A percentile compares a stretch with the other conserved stretches of the same genome.
These are phyloP conservation scores for Cephus cinctus DNA, from an alignment of 1,140 invertebrate genomes.

Conservation along the genomic window DNA sequence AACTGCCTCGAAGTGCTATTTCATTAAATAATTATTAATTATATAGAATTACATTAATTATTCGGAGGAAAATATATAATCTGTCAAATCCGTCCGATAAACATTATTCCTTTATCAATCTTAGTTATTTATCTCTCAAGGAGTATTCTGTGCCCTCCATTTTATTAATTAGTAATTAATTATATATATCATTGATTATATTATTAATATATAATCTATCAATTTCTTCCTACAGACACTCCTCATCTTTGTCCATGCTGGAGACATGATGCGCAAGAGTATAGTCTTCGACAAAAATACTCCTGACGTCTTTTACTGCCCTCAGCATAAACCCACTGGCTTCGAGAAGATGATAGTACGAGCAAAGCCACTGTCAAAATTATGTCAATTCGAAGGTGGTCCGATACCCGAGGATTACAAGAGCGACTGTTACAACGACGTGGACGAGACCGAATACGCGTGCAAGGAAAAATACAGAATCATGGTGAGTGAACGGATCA, in stretches of 20 bases:
- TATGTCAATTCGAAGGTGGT: constrained; percentile 76
- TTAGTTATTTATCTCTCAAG: constrained; percentile 4
- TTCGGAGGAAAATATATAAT: constrained; percentile 10
- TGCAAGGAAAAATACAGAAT: constrained; percentile 83
- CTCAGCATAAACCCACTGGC: constrained; percentile 72
- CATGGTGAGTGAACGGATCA: constrained; percentile 71
- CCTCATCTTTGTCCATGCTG: constrained; percentile 48
- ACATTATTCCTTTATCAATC: no score
- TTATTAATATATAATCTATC: neutral
- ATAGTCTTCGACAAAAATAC: constrained; percentile 83
- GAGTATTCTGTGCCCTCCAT: neutral
- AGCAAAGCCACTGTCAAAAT: constrained; percentile 67
- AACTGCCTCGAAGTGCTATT: constrained; percentile 8
- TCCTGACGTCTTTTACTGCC: constrained; percentile 82
- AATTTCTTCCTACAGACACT: constrained; percentile 18
- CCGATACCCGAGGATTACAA: constrained; percentile 73
- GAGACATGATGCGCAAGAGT: constrained; percentile 76
- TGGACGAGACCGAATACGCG: constrained; percentile 77
- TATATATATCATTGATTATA: neutral
- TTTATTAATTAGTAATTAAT: constrained; percentile 5
- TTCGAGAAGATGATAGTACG: constrained; percentile 68
- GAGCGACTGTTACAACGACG: constrained; percentile 79
- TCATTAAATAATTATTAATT: neutral
- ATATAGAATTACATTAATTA: neutral
- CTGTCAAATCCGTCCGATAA: no score